phyloP scores from a whole-genome alignment of 2,113 vertebrate genomes.

The Corythornis vintsioides region DNA sequence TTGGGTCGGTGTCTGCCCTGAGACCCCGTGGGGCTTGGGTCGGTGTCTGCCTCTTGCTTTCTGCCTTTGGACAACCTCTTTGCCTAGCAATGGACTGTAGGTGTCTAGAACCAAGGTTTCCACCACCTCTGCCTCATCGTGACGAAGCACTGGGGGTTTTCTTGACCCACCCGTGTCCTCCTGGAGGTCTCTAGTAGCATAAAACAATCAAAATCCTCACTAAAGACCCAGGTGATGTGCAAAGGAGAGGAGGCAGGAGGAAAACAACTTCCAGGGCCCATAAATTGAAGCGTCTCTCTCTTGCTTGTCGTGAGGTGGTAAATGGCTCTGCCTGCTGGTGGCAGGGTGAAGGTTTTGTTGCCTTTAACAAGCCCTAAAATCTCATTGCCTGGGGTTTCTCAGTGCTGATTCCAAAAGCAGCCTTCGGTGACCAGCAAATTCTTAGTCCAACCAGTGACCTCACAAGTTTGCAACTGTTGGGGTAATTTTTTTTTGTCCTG shows the following conservation, averaged over 20 bases:
- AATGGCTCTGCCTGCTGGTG: neutral
- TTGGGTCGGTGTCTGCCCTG: neutral
- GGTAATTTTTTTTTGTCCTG: neutral
- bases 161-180: neutral
- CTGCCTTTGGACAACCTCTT: neutral
- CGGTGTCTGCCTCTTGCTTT: neutral
- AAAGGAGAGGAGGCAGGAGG: neutral
- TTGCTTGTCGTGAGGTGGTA: neutral
- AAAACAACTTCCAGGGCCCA: neutral
- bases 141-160: neutral
- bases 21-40: no score
- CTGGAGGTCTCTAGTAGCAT: neutral
- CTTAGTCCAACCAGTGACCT: neutral
- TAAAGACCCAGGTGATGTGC: neutral
- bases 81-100: neutral
- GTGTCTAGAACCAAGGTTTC: neutral
- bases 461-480: neutral
- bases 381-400: neutral
- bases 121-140: no score
- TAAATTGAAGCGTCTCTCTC: neutral
- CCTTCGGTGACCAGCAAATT: neutral
- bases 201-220: neutral
- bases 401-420: neutral
- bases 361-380: neutral
- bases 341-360: neutral